Evolutionary conservation across 2,113 vertebrate species (phyloP), one percentile per base, ranked within the genome.

Genomic region (Pica pica): DNA sequence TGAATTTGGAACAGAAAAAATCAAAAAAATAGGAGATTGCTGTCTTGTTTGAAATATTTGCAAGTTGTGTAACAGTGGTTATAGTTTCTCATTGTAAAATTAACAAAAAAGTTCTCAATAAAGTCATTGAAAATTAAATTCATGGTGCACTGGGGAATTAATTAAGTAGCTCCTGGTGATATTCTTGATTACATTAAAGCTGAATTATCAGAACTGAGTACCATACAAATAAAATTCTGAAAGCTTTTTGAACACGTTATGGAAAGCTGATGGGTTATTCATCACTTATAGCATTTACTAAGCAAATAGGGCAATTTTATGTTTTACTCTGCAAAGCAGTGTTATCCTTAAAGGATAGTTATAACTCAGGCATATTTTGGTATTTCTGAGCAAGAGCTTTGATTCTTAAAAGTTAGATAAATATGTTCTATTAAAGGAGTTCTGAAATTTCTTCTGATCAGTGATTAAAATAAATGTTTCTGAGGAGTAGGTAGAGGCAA

Each of bases 21-120:
- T 93, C 93, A 78, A 98, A 97, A 96, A 98, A 98, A 97, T 97
- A 97, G 92, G 77, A 92, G 73, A 85, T 96, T 93, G 75, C 94
- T 95, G 91, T 95, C 94, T 89, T 93, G 89, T 96, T 94, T 95
- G 94, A 96, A 97, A 97, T 81, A 90, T 95, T 97, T 96, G 85
- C 93, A 95, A 94, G 83, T 97, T 93, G 95, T 81, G 94, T 95
- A 96, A 90, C 88, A 95, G 96, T 93, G 86, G 91, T 96, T 97
- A 92, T 97, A 97, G 94, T 97, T 97, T 98, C 92, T 97, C 94
- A 97, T 97, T 98, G 97, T 98, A 97, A 96, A 97, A 97, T 96
- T 97, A 97, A 94, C 89, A 97, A 90, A 91, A 92, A 73, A 73
- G 73, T 97, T 98, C 96, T 98, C 97, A 98, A 98, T 98, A 98